Base-by-base conservation (phyloP, 2,797 vertebrate species). In the Anolis apletophallus region DNA sequence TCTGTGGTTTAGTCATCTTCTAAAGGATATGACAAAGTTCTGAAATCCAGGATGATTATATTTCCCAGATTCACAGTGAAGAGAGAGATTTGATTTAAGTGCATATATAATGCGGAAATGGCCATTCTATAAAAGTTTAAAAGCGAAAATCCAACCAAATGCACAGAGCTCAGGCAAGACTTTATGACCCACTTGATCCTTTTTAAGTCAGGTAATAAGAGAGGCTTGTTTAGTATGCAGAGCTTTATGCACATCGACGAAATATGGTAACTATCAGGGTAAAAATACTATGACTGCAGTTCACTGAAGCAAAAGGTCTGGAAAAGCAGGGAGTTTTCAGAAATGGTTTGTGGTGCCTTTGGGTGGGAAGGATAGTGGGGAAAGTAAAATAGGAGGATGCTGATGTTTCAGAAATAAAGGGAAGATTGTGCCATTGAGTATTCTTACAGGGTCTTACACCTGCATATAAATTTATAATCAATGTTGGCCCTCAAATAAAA, bases 271-370 rank as follows among this genome's bases (percentile, higher is more conserved):
- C 32, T 80, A 1, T 57, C 87, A 72, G 26, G 0, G 72, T 50
- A 81, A 68, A 83, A 83, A 40, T 83, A 83, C 68, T 76, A 21
- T 55, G n/a, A 13, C 52, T 83, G 67, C 54, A 83, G 29, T 71
- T 16, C 55, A 52, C 5, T 46, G 55, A 83, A 59, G 54, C 52
- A 46, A 3, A 61, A 11, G 5, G 36, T 19, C 36, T 36, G 77
- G 74, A 71, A 83, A 69, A 16, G 1, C 23, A 72, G 52, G 19
- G 55, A 29, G 72, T 83, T 34, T 40, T 72, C 46, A 29, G 36
- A 72, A 75, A 3, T 55, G 26, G 6, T 16, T 74, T 1, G 1
- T 52, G 13, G 16, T 17, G 36, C 32, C 32, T 8, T 29, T 21
- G 17, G 13, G 14, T 52, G 26, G 46, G 17, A 7, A 13, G 1